Conservation (phyloP, 2,797 vertebrate genomes). For the Phaenicophaeus curvirostris region DNA sequence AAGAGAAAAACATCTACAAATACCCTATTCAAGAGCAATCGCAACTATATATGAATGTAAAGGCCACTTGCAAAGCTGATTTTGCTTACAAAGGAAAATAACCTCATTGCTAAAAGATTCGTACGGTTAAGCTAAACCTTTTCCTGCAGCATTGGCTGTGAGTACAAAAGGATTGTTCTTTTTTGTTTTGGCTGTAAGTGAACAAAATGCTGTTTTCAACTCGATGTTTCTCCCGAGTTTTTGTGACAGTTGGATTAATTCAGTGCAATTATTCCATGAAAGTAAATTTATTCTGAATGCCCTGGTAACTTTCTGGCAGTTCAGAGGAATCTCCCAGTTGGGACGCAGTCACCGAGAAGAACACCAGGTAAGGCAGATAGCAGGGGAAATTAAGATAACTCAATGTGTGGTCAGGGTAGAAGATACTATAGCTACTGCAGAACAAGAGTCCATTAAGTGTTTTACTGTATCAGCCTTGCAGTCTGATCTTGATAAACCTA, state of each 20-base stretch:
- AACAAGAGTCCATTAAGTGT: background rate
- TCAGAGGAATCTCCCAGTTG: constrained; percentile 71
- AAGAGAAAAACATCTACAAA: background rate
- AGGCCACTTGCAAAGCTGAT: constrained; percentile 65
- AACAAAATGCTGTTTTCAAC: constrained; percentile 67
- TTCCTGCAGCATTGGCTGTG: constrained; percentile 78
- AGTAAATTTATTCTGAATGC: constrained; percentile 70
- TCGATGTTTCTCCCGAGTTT: constrained; percentile 73
- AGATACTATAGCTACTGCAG: background rate
- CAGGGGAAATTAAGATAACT: background rate
- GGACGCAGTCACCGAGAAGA: constrained; percentile 68
- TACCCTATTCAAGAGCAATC: background rate
- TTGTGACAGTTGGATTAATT: constrained; percentile 40
- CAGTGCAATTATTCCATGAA: background rate
- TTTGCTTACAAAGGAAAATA: constrained; percentile 85
- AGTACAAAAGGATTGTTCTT: constrained; percentile 79
- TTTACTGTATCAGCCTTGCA: background rate
- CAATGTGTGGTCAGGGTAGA: background rate
- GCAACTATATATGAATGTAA: background rate
- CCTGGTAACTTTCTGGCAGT: constrained; percentile 72
- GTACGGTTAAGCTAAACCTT: constrained; percentile 81
- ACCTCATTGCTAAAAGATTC: constrained; percentile 78
- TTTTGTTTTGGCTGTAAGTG: constrained; percentile 73
- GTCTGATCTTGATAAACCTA: background rate
- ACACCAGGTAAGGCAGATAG: constrained; percentile 77